Evolutionary conservation across 2,797 vertebrate species (phyloP).

Genomic region (Echeneis naucrates): DNA sequence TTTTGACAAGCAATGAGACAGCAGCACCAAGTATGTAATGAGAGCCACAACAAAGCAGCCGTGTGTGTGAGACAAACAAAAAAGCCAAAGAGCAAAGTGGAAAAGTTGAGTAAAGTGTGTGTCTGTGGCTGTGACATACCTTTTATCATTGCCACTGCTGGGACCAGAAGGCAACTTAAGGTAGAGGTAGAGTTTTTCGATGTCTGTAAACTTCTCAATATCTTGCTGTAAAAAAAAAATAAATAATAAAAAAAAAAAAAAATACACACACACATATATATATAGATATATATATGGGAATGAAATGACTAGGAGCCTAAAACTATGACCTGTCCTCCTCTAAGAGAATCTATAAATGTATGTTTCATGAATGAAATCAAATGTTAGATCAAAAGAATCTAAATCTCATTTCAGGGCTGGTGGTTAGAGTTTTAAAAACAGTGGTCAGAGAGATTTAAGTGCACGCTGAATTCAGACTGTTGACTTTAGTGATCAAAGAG

Average conservation of each 20-base stretch:
- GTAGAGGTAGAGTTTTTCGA: conserved; percentile 99
- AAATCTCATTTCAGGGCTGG: neutral
- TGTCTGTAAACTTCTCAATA: conserved; percentile 99
- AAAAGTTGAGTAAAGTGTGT: conserved; percentile 31
- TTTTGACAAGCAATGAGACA: conserved; percentile 68
- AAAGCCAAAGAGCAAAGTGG: conserved; percentile 36
- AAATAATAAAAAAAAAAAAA: conserved; percentile 47
- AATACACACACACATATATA: too few species aligned
- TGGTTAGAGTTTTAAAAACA: too few species aligned
- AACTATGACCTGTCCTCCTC: neutral
- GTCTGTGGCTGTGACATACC: conserved; percentile 81
- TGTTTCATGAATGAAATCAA: neutral
- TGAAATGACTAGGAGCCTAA: neutral
- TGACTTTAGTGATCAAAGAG: neutral
- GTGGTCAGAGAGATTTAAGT: neutral
- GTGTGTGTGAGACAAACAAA: conserved; percentile 25
- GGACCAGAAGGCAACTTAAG: conserved; percentile 99
- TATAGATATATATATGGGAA: neutral
- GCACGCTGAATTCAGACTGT: neutral
- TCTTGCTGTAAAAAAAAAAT: conserved; percentile 90
- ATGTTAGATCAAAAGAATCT: neutral
- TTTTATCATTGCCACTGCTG: conserved; percentile 97
- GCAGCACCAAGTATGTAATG: conserved; percentile 60
- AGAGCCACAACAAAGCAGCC: conserved; percentile 55
- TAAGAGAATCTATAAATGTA: neutral